Evolutionary conservation across 2,888 invertebrate genomes (phyloP).

Genomic region (Girardia tigrina): DNA sequence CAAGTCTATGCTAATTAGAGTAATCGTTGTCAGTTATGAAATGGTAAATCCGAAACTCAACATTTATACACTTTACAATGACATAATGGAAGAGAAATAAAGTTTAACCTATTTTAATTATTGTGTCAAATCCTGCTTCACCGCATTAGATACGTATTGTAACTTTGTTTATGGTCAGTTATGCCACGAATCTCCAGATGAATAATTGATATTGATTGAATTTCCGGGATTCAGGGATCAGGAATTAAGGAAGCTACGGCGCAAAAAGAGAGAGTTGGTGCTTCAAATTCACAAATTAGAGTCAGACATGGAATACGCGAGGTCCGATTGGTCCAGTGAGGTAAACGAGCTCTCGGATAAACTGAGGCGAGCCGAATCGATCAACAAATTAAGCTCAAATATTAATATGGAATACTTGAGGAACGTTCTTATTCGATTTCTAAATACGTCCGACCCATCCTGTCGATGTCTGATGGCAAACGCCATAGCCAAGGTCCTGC

Average conservation of each 20-base stretch:
- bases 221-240: conserved; percentile 40
- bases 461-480: conserved; percentile 70
- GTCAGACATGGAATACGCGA: conserved; percentile 41
- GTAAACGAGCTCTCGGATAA: background rate
- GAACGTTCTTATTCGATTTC: conserved; percentile 70
- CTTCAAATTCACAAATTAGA: conserved; percentile 50
- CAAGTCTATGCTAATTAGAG: no score
- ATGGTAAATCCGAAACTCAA: no score
- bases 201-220: background rate
- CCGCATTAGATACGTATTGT: no score
- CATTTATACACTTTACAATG: no score
- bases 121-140: no score
- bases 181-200: background rate
- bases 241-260: conserved; percentile 28
- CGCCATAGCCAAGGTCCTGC: conserved; percentile 70
- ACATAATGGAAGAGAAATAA: no score
- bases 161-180: no score
- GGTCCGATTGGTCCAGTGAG: background rate
- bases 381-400: conserved; percentile 13
- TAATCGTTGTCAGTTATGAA: no score
- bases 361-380: background rate
- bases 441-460: conserved; percentile 60
- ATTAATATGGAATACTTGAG: conserved; percentile 65
- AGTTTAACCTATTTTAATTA: no score
- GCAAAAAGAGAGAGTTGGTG: conserved; percentile 55